phyloP scores from a whole-genome alignment of 2,797 vertebrate species.

The Tarsius wallacei region DNA sequence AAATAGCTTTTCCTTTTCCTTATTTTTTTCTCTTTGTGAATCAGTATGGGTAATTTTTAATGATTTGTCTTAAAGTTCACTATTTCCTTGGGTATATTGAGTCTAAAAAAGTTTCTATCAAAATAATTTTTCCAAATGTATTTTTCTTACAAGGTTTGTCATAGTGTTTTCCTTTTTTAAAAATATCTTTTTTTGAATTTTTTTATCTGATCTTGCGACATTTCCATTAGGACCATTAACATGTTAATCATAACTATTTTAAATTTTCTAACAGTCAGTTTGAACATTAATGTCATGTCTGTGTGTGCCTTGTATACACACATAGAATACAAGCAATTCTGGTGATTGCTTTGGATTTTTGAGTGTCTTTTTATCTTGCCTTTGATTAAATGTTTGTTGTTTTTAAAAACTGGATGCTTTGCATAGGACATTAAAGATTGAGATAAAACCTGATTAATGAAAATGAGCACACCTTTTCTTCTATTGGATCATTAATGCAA shows the following conservation, averaged over 20 bases:
- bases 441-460: neutral
- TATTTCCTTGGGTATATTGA: neutral
- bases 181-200: too few relatives aligned
- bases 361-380: neutral
- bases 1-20: neutral
- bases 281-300: neutral
- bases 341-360: neutral
- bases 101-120: neutral
- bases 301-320: neutral
- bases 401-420: neutral
- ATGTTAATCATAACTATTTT: neutral
- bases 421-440: neutral
- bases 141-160: neutral
- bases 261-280: neutral
- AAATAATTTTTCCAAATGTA: neutral
- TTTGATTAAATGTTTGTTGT: neutral
- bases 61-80: neutral
- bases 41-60: neutral
- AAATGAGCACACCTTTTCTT: neutral
- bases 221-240: neutral
- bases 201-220: neutral
- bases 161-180: neutral
- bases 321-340: neutral
- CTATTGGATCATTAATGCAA: neutral
- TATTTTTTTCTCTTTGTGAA: neutral